Percentiles rank a stretch among this genome's conserved stretches.
Conservation (phyloP, 2,888 invertebrate species). For the Mycalesis mineus region DNA sequence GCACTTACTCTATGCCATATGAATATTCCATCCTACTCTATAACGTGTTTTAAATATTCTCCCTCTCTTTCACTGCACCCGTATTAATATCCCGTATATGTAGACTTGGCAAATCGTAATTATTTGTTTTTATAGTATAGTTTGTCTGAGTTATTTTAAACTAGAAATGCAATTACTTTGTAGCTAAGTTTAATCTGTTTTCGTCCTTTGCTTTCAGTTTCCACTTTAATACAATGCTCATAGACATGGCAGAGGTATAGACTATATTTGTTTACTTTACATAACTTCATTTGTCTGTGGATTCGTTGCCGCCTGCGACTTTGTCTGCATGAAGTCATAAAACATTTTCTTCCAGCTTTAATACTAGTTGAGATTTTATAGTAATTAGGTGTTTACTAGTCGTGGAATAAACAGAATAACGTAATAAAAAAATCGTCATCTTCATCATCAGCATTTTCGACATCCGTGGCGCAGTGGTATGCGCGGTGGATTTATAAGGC, state of each 20-base stretch:
- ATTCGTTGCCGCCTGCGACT: not conserved
- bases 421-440: no score
- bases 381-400: no score
- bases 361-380: no score
- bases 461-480: no score
- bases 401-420: no score
- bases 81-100: conserved; percentile 39
- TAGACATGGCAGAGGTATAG: not conserved
- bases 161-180: conserved; percentile 20
- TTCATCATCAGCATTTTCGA: no score
- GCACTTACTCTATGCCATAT: conserved; percentile 34
- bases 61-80: conserved; percentile 31
- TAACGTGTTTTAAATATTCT: conserved; percentile 5
- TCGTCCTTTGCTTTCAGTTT: not conserved
- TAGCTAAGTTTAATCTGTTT: conserved; percentile 8
- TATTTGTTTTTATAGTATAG: conserved; percentile 27
- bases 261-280: not conserved
- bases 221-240: not conserved
- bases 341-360: no score
- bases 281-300: not conserved
- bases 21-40: conserved; percentile 30
- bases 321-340: not conserved
- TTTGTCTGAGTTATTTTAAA: conserved; percentile 24
- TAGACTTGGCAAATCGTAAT: conserved; percentile 39
- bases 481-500: no score